phyloP scores from a whole-genome alignment of 2,888 invertebrate species.

The Xylocampa areola region DNA sequence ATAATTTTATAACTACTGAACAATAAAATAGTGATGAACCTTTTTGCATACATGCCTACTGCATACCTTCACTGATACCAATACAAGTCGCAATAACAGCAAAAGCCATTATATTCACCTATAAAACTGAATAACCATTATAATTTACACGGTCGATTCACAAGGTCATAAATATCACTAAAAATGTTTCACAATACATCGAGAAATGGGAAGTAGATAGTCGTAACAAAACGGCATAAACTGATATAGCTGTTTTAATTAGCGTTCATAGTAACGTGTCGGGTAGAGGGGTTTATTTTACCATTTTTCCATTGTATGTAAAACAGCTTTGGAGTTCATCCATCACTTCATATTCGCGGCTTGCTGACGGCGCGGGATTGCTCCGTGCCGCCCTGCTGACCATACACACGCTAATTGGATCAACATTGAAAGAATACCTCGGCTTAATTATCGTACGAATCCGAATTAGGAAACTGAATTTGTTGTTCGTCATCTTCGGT shows the following conservation, averaged over 20 bases:
- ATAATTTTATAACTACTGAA: too few relatives aligned
- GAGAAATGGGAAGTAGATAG: constrained; percentile 69
- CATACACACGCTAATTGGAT: constrained; percentile 73
- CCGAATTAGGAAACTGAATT: constrained; percentile 59
- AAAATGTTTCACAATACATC: constrained; percentile 72
- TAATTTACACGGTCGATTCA: constrained; percentile 63
- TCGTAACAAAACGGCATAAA: constrained; percentile 78
- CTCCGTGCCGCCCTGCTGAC: constrained; percentile 73
- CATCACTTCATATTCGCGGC: constrained; percentile 88
- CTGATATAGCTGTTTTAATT: constrained; percentile 84
- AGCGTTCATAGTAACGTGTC: constrained; percentile 83
- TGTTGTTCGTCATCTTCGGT: constrained; percentile 54
- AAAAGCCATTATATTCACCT: constrained; percentile 35
- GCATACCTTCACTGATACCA: constrained; percentile 25
- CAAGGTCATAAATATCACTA: constrained; percentile 69
- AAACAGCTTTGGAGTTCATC: constrained; percentile 82
- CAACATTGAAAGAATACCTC: constrained; percentile 68
- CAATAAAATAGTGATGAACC: constrained; percentile 11
- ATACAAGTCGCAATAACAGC: constrained; percentile 21
- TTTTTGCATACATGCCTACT: constrained; percentile 47
- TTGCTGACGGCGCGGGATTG: constrained; percentile 71
- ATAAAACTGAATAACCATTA: constrained; percentile 55
- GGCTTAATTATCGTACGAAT: constrained; percentile 59
- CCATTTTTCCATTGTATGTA: constrained; percentile 87
- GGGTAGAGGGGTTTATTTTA: constrained; percentile 75